These are phyloP conservation scores for Orestias chungarensis DNA, from an alignment of 2,797 vertebrate species.

Conservation along the genomic window DNA sequence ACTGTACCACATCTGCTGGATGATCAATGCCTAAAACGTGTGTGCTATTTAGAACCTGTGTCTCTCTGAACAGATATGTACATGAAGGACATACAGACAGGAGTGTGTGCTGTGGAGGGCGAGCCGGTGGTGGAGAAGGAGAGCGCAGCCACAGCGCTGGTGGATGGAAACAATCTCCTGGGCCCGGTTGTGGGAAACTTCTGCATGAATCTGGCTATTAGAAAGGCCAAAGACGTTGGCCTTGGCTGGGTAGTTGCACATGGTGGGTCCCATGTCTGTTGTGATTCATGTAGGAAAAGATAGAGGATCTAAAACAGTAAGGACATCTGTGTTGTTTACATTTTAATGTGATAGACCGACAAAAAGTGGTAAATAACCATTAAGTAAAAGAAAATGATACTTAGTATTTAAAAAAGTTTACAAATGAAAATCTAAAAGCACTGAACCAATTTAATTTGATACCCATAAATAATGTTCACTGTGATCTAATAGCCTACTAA, in stretches of 20 bases:
- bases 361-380: neutral
- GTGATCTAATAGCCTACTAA: neutral
- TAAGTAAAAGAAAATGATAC: neutral
- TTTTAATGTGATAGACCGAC: neutral
- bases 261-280: conserved; percentile 56
- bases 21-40: neutral
- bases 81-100: conserved; percentile 75
- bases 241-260: conserved; percentile 83
- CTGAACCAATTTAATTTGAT: neutral
- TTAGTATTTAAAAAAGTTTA: neutral
- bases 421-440: neutral
- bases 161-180: conserved; percentile 79
- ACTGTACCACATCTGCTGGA: neutral
- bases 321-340: neutral
- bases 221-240: conserved; percentile 78
- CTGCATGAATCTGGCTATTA: conserved; percentile 82
- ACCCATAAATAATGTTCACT: too few relatives aligned
- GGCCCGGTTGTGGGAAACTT: conserved; percentile 84
- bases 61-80: conserved; percentile 74
- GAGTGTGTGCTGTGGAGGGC: conserved; percentile 78
- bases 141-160: conserved; percentile 76
- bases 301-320: neutral
- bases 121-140: conserved; percentile 77
- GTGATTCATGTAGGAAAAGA: neutral
- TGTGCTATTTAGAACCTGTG: neutral